These are phyloP conservation scores for Lithosia quadra DNA, from an alignment of 2,888 invertebrate species.

Conservation along the genomic window DNA sequence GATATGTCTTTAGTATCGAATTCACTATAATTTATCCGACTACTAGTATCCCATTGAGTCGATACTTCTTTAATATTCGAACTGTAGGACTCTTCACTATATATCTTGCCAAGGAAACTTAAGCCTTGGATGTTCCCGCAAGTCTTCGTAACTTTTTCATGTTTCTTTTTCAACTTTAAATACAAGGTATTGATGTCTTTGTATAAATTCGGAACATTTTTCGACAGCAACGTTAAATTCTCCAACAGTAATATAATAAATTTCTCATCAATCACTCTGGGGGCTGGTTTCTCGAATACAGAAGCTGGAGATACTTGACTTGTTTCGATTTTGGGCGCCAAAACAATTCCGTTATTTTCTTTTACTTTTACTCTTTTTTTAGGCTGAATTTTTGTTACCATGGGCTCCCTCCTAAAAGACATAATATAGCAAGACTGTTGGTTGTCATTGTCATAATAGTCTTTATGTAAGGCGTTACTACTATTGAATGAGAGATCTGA, in stretches of 20 bases:
- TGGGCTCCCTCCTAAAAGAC: slow-evolving; percentile 60
- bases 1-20: slow-evolving; percentile 21
- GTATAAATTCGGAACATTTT: slow-evolving; percentile 62
- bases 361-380: slow-evolving; percentile 53
- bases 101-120: slow-evolving; percentile 72
- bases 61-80: slow-evolving; percentile 48
- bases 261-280: slow-evolving; percentile 70
- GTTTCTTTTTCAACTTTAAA: slow-evolving; percentile 66
- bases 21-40: background rate
- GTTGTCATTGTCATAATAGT: slow-evolving; percentile 52
- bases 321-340: slow-evolving; percentile 24
- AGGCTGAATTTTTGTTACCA: slow-evolving; percentile 44
- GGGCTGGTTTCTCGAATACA: slow-evolving; percentile 58
- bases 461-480: slow-evolving; percentile 48
- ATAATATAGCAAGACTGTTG: slow-evolving; percentile 65
- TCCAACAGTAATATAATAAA: slow-evolving; percentile 74
- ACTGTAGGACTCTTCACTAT: slow-evolving; percentile 57
- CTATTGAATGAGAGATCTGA: slow-evolving; percentile 55
- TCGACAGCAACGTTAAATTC: slow-evolving; percentile 69
- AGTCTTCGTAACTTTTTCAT: slow-evolving; percentile 60
- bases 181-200: slow-evolving; percentile 72
- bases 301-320: slow-evolving; percentile 26
- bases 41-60: slow-evolving; percentile 53
- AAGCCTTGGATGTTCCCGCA: slow-evolving; percentile 58
- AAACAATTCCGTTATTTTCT: slow-evolving; percentile 41